Evolutionary conservation across 64 coral and sea anemone genomes (phyloP).

Genomic region (Pocillopora verrucosa): DNA sequence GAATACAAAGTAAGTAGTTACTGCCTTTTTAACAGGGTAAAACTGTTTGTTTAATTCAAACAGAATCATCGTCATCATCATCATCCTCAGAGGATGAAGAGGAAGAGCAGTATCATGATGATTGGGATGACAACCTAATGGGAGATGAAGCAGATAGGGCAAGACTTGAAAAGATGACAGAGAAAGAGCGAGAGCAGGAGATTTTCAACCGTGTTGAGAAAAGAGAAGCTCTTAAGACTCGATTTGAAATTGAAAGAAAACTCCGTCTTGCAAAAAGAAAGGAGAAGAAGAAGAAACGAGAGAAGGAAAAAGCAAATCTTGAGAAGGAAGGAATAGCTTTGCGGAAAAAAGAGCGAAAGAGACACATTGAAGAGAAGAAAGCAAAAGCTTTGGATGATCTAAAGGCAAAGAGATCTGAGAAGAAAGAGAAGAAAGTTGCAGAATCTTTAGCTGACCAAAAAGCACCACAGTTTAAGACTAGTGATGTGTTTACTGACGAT

Average conservation of each 20-base stretch:
- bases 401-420: slow-evolving; percentile 87
- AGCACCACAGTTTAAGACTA: slow-evolving; percentile 78
- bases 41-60: neutral
- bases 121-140: slow-evolving; percentile 91
- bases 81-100: slow-evolving; percentile 92
- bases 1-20: too few species aligned
- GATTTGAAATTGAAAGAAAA: slow-evolving; percentile 95
- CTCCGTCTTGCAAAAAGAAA: slow-evolving; percentile 86
- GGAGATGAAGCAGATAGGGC: slow-evolving; percentile 94
- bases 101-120: slow-evolving; percentile 97
- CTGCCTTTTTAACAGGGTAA: too few species aligned
- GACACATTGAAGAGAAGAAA: slow-evolving; percentile 93
- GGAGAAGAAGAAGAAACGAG: slow-evolving; percentile 89
- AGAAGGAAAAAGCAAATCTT: slow-evolving; percentile 74
- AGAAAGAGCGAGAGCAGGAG: slow-evolving; percentile 94
- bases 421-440: slow-evolving; percentile 82
- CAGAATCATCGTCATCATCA: slow-evolving; percentile 66
- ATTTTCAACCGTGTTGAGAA: slow-evolving; percentile 94
- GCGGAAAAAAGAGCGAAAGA: slow-evolving; percentile 92
- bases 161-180: slow-evolving; percentile 97
- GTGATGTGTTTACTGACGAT: slow-evolving; percentile 98
- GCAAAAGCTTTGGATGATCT: slow-evolving; percentile 93
- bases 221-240: slow-evolving; percentile 95
- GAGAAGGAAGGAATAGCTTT: slow-evolving; percentile 88
- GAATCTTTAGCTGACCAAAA: slow-evolving; percentile 91